Base-by-base conservation (phyloP, 2,113 vertebrate genomes). In the Sceloporus undulatus region DNA sequence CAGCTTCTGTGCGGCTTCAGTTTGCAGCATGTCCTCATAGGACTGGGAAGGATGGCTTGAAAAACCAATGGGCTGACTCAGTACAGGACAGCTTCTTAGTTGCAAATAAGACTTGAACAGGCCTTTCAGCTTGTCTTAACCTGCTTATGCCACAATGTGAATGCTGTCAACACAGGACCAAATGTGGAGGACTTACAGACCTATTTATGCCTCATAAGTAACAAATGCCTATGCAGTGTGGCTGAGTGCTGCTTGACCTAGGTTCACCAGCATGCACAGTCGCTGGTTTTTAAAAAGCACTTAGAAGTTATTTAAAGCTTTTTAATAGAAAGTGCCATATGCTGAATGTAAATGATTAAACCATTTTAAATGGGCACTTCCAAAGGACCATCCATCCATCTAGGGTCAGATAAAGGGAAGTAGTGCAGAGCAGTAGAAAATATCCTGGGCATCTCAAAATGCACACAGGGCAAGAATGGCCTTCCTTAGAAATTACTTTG, bases 251-350 rank as follows among this genome's bases (percentile, higher is more conserved):
- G 73, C 65, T 84, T 84, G 87, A 88, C 87, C 87, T 34, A 54
- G 40, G 87, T 70, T 84, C 82, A 82, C 23, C 42, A 2, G 73
- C 62, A 54, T 52, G 29, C 29, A 56, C 42, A 77, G 74, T 38
- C 74, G 8, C 34, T 25, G 87, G 74, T 84, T 88, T 88, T 88
- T 83, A 84, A 88, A 88, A 84, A 78, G 65, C 81, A 84, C 62
- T 84, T 66, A 18, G 23, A 76, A 68, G 80, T 73, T 42, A 83
- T 84, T 83, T 83, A 83, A 77, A 70, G 87, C 73, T 77, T 83
- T 78, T 70, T 77, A 84, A 87, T 40, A 71, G 38, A 71, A 87
- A 87, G n/a, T 59, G 66, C 66, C 18, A 73, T 56, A 40, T 6
- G 29, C 62, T 25, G 48, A 77, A n/a, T 56, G 42, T 29, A 48